Percentiles rank a stretch among this genome's conserved stretches.
These are phyloP conservation scores for Artemia sp. DNA, from an alignment of 2,888 invertebrate species.

Conservation along the genomic window DNA sequence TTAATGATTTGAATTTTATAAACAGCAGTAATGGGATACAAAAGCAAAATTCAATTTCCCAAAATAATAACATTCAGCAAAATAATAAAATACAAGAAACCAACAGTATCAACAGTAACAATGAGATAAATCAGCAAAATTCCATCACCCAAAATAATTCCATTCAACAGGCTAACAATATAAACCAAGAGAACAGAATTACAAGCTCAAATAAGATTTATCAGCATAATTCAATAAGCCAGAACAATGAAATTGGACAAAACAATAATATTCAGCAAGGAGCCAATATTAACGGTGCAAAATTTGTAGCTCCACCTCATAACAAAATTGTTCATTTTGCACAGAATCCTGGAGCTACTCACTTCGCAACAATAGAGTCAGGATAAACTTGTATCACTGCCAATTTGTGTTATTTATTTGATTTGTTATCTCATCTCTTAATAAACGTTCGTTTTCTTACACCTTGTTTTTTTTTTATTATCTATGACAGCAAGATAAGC, in stretches of 20 bases:
- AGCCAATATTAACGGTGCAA: background rate
- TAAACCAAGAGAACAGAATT: background rate
- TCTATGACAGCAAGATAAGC: too few species aligned
- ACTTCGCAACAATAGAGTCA: conserved; percentile 14
- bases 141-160: background rate
- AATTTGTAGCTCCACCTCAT: background rate
- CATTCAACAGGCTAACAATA: background rate
- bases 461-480: too few species aligned
- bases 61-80: background rate
- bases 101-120: background rate
- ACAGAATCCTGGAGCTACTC: conserved; percentile 8
- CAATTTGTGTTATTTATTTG: too few species aligned
- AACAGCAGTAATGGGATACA: background rate
- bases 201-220: background rate
- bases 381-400: background rate
- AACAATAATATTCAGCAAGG: background rate
- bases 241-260: background rate
- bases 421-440: too few species aligned
- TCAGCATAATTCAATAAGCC: background rate
- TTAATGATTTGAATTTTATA: background rate
- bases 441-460: too few species aligned
- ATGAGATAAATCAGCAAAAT: background rate
- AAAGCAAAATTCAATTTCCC: background rate
- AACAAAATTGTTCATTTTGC: conserved; percentile 8
- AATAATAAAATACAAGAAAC: background rate